A percentile compares a stretch with the other conserved stretches of the same genome.
These are phyloP conservation scores for Lytechinus pictus DNA, from an alignment of 35 echinoderm and acorn worm species.

Conservation along the genomic window DNA sequence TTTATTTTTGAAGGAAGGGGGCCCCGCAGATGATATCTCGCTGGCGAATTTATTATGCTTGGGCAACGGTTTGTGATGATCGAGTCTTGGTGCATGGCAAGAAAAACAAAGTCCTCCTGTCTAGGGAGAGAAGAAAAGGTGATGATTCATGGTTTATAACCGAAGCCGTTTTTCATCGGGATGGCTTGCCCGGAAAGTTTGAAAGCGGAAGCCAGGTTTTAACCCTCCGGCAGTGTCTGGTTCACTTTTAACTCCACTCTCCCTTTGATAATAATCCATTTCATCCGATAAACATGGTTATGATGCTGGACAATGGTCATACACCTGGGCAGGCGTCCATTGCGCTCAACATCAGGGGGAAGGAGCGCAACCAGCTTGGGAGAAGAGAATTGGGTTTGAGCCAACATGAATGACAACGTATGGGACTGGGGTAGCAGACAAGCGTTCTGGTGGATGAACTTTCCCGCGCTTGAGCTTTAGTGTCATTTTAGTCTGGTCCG, in stretches of 20 bases:
- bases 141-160: neutral
- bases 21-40: slow-evolving; percentile 24
- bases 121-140: neutral
- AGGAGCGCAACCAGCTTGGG: neutral
- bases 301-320: neutral
- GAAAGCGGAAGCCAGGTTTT: neutral
- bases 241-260: neutral
- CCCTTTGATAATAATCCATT: neutral
- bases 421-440: slow-evolving; percentile 22
- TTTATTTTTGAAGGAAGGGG: slow-evolving; percentile 47
- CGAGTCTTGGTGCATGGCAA: slow-evolving; percentile 34
- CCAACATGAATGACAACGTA: slow-evolving; percentile 36
- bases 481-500: slow-evolving; percentile 39
- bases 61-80: slow-evolving; percentile 44
- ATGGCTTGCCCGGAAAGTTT: neutral
- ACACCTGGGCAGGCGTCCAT: neutral
- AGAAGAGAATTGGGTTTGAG: neutral
- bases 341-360: neutral
- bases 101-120: slow-evolving; percentile 32
- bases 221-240: slow-evolving; percentile 24
- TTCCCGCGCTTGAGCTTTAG: neutral
- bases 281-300: slow-evolving; percentile 26
- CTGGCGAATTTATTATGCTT: slow-evolving; percentile 36
- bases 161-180: slow-evolving; percentile 25
- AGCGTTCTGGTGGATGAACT: slow-evolving; percentile 20